Base-by-base conservation (phyloP, 2,113 vertebrate species). In the Tringa solitaria region DNA sequence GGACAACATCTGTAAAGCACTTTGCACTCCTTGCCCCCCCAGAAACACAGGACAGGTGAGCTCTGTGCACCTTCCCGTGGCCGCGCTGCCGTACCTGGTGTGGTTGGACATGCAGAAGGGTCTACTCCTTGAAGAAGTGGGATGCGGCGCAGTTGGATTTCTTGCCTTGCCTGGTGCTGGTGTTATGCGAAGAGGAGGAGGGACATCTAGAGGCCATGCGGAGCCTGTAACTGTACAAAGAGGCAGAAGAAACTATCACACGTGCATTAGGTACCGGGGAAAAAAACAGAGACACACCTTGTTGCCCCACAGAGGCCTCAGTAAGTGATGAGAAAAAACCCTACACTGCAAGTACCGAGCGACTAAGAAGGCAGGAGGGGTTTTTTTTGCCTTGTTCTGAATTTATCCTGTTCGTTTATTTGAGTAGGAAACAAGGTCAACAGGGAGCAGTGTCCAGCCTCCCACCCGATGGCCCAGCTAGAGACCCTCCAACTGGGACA, bases 131-230 rank as follows among this genome's bases (percentile, higher is more conserved):
- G 88, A 4, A 51, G 93, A 30, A 63, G 78, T 77, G 93, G 92
- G 88, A 57, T 41, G 94, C 23, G 75, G 68, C 7, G 96, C 97
- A n/a, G 96, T 69, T 6, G 91, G 89, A 37, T 88, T 96, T 97
- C 95, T 91, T 96, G 75, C 97, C 70, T 33, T 97, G 98, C 89
- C 97, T 81, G 96, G 83, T 84, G 97, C 96, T 92, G 97, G 95
- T 90, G 97, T 22, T 94, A 1, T 92, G 87, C 22, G 92, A 74
- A 4, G 97, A 90, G 4, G 97, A 85, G 5, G 95, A 92, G 17
- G 97, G 65, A 89, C 98, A 97, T 63, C 98, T 97, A 96, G 97
- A 93, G 12, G 97, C 98, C 97, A 97, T 1, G 84, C 97, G 98
- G 95, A 98, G 98, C 14, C 98, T 98, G 97, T 89, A 98, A 69